Evolutionary conservation across 1,140 invertebrate genomes (phyloP), one percentile per base, ranked within the genome.

Genomic region (Calliopsis andreniformis): DNA sequence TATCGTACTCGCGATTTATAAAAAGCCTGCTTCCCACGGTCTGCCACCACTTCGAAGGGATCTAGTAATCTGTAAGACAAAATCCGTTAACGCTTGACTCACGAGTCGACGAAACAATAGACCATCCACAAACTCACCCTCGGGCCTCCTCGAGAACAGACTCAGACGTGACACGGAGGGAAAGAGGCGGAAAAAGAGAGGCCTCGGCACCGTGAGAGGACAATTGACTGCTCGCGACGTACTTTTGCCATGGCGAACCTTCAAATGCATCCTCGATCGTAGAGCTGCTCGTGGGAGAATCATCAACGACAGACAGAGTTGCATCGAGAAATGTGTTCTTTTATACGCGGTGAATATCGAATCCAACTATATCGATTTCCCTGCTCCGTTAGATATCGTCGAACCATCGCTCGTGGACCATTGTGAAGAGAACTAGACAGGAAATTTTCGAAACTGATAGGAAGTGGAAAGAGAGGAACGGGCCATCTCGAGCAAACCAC

Each of bases 31-130:
- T 71, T 81, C 80, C 68, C 45, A 55, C 71, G 66, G 70, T 70
- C 45, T 71, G 69, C 64, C 59, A 82, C 32, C 30, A 55, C 64
- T 82, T 67, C 83, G 76, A 88, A 90, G 84, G 86, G 87, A 89
- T 88, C 86, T 87, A 73, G 77, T 89, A 86, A 89, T 89, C 78
- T 86, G 78, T 85, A 88, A 91, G 88, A 89, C 88, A 89, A 91
- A 91, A 91, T 90, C 88, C 89, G 89, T 90, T 90, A 89, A 90
- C 69, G 83, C 87, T 87, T 87, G 86, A 88, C 85, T 88, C 82
- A 78, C 80, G 82, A 88, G 85, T 86, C 82, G 86, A 47, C 71
- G 84, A 87, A 88, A 89, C 84, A 89, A 87, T 88, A 71, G 72
- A 69, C 56, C 56, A 59, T 70, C 30, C 45, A 67, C 47, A 23